Base-by-base conservation (phyloP, 2,113 vertebrate genomes). In the Gambusia affinis region DNA sequence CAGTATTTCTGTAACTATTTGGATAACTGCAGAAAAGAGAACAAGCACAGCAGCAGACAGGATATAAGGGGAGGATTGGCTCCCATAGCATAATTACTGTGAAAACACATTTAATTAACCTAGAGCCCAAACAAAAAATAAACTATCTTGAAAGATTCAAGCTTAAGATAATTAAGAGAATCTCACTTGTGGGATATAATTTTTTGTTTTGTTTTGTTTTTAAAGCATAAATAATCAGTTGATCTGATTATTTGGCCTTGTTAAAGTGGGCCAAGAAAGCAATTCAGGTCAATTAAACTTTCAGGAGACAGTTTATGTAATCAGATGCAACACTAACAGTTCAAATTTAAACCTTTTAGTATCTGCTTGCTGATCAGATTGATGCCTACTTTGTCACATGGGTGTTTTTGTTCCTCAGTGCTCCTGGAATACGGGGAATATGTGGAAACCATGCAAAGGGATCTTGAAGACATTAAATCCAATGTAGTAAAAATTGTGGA, bases 371-470 rank as follows among this genome's bases (percentile, higher is more conserved):
- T 44, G 12, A 5, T 44, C 42, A 44, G 14, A 44, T 44, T 44
- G 12, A 17, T 67, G 4, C n/a, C 62, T 4, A 4, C n/a, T 68
- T 62, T 44, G 29, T 8, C 15, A 79, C 1, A 57, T 68, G 24
- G 0, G 14, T 57, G 27, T 78, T 44, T 39, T 72, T 54, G 70
- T 29, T 78, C 51, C 72, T 63, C 78, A 91, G 90, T 73, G 57
- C 70, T 91, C 1, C 17, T 57, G 31, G 67, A 82, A 0, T 29
- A 83, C 12, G 29, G 60, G 27, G 67, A 82, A 0, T 29, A 83
- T 15, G 29, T 83, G 60, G n/a, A 54, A 42, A 28, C 51, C 67
- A 67, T 89, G 78, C 57, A n/a, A 42, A 81, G 0, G 27, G 47
- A 86, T 0, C 66, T 77, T 3, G n/a, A 85, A 31, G 1, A 7